Evolutionary conservation across 2,888 invertebrate species (phyloP), one percentile per base, ranked within the genome.

Genomic region (Penaeus monodon): DNA sequence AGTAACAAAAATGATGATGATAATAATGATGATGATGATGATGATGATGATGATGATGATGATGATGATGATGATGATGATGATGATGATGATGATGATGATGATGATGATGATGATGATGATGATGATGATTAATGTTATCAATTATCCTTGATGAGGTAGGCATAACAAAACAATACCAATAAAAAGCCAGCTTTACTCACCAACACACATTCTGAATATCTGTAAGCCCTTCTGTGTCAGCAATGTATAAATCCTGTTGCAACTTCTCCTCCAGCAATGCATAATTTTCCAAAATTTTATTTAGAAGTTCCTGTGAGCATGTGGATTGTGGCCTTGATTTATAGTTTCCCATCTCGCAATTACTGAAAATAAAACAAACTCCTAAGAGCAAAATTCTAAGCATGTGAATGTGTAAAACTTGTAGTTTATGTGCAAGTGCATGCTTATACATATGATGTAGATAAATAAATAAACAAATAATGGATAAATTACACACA

Each of bases 301-400:
- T 93, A 91, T 93, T 93, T 90, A 93, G 93, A 64, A 93, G 90
- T 90, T 93, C 93, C 91, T 93, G 93, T 89, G 92, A 91, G 91
- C 92, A 92, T 10, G 92, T 91, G 64, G 91, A 91, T 12, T 91
- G 91, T 80, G 92, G 92, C 82, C 92, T 90, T 49, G 92, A 92
- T 86, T 92, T 92, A 88, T 92, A 92, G 86, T 92, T 92, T 74
- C 92, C 92, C 92, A 92, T 92, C 73, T 65, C 29, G 57, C 17
- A 57, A 63, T 65, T 33, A 24, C 63, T 64, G 49, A 24, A 63
- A 33, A 63, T 49, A 63, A 2, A 81, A 24, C 8, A 49, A 70
- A 44, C 7, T 44, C 8, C 14, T 57, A 70, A 24, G 8, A 73
- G 70, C 4, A 57, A 76, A 24, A 14, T 7, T n/a, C 10, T 24